These are phyloP conservation scores for Hermodice carunculata DNA, from an alignment of 2,888 invertebrate species.

Conservation along the genomic window DNA sequence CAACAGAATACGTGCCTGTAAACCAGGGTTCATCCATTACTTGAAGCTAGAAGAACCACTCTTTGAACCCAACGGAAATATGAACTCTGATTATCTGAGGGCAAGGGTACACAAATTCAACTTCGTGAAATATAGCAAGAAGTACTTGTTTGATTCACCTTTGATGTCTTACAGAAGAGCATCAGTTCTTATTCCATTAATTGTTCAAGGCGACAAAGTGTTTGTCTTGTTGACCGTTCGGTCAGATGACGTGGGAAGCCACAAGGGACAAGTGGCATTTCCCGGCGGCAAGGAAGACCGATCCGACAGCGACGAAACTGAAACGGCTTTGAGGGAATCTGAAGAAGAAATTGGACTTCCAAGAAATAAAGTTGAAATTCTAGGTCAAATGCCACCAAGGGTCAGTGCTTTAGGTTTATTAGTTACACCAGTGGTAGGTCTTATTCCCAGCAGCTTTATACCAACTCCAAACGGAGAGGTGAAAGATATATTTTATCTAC, in stretches of 20 bases:
- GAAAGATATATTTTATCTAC: conserved; percentile 53
- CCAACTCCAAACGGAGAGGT: conserved; percentile 61
- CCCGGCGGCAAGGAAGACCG: conserved; percentile 63
- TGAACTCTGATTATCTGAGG: too few relatives aligned
- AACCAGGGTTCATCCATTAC: too few relatives aligned
- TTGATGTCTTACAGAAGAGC: too few relatives aligned
- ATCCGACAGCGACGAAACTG: conserved; percentile 54
- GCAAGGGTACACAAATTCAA: too few relatives aligned
- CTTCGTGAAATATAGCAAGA: too few relatives aligned
- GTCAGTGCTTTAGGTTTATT: conserved; percentile 48
- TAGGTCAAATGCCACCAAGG: conserved; percentile 49
- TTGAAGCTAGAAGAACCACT: too few relatives aligned
- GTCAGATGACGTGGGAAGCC: conserved; percentile 46
- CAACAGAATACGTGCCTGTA: too few relatives aligned
- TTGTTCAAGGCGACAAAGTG: too few relatives aligned
- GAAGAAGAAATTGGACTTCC: conserved; percentile 65
- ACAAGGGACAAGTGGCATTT: conserved; percentile 60
- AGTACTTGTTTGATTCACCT: too few relatives aligned
- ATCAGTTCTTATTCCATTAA: too few relatives aligned
- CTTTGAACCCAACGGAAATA: too few relatives aligned
- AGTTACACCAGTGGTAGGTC: conserved; percentile 58
- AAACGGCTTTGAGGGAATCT: conserved; percentile 64
- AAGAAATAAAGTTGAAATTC: conserved; percentile 48
- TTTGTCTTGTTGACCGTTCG: conserved; percentile 15
- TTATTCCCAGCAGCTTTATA: conserved; percentile 50